phyloP scores from a whole-genome alignment of 2,113 vertebrate genomes.

The Actenoides hombroni region DNA sequence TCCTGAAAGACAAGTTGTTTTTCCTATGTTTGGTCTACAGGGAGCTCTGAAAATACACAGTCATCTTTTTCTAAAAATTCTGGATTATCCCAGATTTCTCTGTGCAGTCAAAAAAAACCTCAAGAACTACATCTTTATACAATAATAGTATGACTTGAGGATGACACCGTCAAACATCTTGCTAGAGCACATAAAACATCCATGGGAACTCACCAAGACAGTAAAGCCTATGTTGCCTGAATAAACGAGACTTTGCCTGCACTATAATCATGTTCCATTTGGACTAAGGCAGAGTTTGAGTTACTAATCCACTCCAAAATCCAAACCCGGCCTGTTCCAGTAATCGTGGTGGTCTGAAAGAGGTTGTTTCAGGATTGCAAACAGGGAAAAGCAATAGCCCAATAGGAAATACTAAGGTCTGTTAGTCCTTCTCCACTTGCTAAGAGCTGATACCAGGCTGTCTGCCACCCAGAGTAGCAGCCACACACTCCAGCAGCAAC shows the following conservation, averaged over 20 bases:
- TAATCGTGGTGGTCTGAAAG: not conserved
- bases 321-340: not conserved
- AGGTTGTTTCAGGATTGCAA: not conserved
- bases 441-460: not conserved
- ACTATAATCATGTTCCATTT: not conserved
- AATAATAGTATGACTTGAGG: not conserved
- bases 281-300: not conserved
- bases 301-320: not conserved
- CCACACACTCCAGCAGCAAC: not conserved
- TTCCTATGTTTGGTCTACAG: not conserved
- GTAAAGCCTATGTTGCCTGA: not conserved
- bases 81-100: not conserved
- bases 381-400: not conserved
- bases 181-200: not conserved
- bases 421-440: not conserved
- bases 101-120: not conserved
- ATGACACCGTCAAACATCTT: not conserved
- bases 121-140: not conserved
- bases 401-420: not conserved
- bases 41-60: constrained; percentile 9
- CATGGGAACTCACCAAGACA: not conserved
- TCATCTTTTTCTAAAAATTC: not conserved
- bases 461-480: not conserved
- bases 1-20: not conserved
- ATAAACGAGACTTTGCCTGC: not conserved